Evolutionary conservation across 2,797 vertebrate species (phyloP), one percentile per base, ranked within the genome.

Genomic region (Dendrocincla tyrannina): DNA sequence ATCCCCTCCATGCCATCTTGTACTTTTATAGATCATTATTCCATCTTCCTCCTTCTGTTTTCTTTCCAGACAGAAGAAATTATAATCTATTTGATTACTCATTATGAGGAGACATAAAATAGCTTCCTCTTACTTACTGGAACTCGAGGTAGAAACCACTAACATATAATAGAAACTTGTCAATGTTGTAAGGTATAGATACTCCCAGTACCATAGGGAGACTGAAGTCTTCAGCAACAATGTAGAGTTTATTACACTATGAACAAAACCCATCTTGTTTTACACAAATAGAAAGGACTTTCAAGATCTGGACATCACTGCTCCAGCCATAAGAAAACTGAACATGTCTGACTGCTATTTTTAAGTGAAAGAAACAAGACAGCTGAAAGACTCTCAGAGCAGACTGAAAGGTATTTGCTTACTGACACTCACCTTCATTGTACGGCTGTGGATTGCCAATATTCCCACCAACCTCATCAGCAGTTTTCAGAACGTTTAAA

Each of bases 391-490:
- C 7, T 42, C 19, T 30, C 27, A 2, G 15, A 74, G 44, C 50
- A 70, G 86, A 35, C 27, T 64, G 44, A 39, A 11, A 22, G 55
- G 9, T 10, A 19, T 52, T 84, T 76, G 22, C 47, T 83, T 67
- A 42, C 39, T 55, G 79, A 85, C 24, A 83, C 96, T 98, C 98
- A 99, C 99, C 99, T 95, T 99, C 99, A 41, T 97, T 98, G 89
- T 98, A 99, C 1, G 99, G 98, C 86, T 97, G 97, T 4, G 99
- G 99, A 41, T 99, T 99, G 79, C 99, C 99, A 63, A 99, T 99
- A 98, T 97, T 98, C 37, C 98, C 96, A 68, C 86, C 96, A 78
- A 99, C 98, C 4, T 98, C 97, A 53, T 98, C 97, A 32, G 99
- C 99, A 55, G 98, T 83, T 87, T 98, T 98, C 93, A 99, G 81